phyloP scores from a whole-genome alignment of 2,888 invertebrate species.

The Meteorus cinctellus region DNA sequence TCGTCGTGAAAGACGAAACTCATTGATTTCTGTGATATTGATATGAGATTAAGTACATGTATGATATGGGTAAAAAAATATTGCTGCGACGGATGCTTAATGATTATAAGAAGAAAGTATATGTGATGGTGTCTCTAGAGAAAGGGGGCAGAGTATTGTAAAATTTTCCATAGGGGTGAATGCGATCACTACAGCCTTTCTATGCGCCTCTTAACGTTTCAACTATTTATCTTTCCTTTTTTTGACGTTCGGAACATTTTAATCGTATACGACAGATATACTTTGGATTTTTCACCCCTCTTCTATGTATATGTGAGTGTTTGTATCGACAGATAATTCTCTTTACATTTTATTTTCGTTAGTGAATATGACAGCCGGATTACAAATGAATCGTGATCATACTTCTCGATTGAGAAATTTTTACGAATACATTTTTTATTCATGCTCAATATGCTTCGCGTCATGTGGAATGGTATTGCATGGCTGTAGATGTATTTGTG shows the following conservation, averaged over 20 bases:
- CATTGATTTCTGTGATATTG: too few species aligned
- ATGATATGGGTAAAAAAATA: background rate
- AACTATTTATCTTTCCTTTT: conserved; percentile 47
- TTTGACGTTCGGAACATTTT: conserved; percentile 48
- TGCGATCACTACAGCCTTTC: background rate
- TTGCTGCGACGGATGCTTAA: background rate
- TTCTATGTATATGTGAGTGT: background rate
- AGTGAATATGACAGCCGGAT: conserved; percentile 22
- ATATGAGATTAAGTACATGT: too few species aligned
- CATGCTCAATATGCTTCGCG: conserved; percentile 17
- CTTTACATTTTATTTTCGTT: conserved; percentile 16
- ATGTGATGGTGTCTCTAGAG: background rate
- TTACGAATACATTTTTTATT: conserved; percentile 32
- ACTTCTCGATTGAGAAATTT: conserved; percentile 28
- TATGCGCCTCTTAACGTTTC: conserved; percentile 26
- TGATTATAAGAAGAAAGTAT: background rate
- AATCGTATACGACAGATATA: conserved; percentile 44
- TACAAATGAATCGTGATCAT: conserved; percentile 27
- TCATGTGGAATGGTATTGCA: background rate
- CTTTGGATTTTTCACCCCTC: conserved; percentile 25
- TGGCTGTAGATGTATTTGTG: background rate
- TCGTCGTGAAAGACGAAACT: too few species aligned
- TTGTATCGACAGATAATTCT: background rate
- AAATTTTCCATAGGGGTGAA: conserved; percentile 31
- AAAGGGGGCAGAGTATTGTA: conserved; percentile 17